Percentiles rank a stretch among this genome's conserved stretches.
Evolutionary conservation across 2,888 invertebrate species (phyloP).

Genomic region (Crematogaster levior): DNA sequence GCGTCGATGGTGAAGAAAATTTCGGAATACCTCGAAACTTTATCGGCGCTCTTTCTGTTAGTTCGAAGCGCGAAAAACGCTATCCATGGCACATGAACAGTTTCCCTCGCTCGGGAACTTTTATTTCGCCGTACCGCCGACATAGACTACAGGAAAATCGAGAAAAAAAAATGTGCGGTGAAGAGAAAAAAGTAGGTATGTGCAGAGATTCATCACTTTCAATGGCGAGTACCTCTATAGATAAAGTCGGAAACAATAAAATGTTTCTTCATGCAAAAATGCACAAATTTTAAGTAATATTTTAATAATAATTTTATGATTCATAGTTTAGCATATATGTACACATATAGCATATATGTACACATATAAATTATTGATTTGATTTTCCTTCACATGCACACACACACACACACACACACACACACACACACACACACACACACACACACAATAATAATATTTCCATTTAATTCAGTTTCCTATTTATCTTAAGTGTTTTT

Average conservation of each 20-base stretch:
- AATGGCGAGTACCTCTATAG: slow-evolving; percentile 1
- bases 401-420: background rate
- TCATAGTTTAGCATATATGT: background rate
- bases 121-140: slow-evolving; percentile 64
- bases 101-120: slow-evolving; percentile 79
- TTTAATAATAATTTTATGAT: background rate
- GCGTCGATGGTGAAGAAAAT: slow-evolving; percentile 70
- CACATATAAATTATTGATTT: slow-evolving; percentile 1
- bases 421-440: background rate
- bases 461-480: background rate
- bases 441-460: background rate
- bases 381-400: background rate
- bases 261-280: slow-evolving; percentile 21
- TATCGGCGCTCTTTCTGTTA: slow-evolving; percentile 78
- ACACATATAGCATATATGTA: too few species aligned
- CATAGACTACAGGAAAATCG: slow-evolving; percentile 49
- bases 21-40: slow-evolving; percentile 82
- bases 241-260: background rate
- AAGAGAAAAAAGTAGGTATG: slow-evolving; percentile 31
- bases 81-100: slow-evolving; percentile 77
- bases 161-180: slow-evolving; percentile 31
- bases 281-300: background rate
- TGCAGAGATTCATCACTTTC: slow-evolving; percentile 45
- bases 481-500: background rate
- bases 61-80: slow-evolving; percentile 76